Evolutionary conservation across 2,113 vertebrate genomes (phyloP), one percentile per base, ranked within the genome.

Genomic region (Centropristis striata): DNA sequence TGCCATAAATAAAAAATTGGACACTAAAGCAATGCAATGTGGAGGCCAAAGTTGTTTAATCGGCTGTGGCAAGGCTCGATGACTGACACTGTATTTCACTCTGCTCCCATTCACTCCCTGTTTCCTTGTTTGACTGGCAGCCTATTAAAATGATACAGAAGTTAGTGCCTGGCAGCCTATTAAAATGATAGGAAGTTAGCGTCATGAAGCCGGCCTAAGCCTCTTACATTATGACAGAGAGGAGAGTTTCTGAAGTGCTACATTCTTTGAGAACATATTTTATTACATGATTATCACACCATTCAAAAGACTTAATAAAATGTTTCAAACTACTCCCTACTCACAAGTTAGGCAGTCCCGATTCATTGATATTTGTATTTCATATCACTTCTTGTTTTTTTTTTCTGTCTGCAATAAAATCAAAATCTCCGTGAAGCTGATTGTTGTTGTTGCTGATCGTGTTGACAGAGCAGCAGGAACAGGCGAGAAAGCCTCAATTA

Each of bases 71-170:
- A 47, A 53, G 28, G 54, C 60, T 84, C 12, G 4, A 27, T 77
- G 75, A 85, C 76, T 87, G 85, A 89, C 71, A 64, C 39, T 66
- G 88, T 55, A 80, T 87, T 88, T 78, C 53, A 75, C 39, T 70
- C 23, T 37, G 54, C 67, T 80, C 60, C 74, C 28, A 59, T 84
- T 84, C 68, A 65, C 64, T 81, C 51, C 63, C 55, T 60, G 58
- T 75, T 75, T 60, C 63, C 54, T 55, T 42, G 42, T 71, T 81
- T 92, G 92, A 93, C 60, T 90, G 91, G 75, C 82, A 91, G 81
- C 55, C 82, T 86, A 93, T 91, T 92, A 92, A 90, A 88, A 75
- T 68, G 84, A 93, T 89, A 87, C 78, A 81, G 86, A 90, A 87
- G 91, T 89, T 86, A 89, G 84, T 79, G 88, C 86, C 85, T 90